Evolutionary conservation across 2,797 vertebrate genomes (phyloP).

Genomic region (Sitta carolinensis): DNA sequence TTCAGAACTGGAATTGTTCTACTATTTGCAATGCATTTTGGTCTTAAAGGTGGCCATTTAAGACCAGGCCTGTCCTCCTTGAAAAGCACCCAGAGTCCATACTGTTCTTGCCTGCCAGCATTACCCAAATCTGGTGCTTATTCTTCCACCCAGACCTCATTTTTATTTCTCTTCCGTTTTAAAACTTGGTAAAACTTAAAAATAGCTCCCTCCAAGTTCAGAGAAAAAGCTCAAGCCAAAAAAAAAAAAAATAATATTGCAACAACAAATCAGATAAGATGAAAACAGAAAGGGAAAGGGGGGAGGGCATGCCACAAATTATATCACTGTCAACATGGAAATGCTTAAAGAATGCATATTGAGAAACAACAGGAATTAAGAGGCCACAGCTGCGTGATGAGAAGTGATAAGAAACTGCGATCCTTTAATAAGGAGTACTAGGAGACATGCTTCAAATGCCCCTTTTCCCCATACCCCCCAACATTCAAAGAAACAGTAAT

Average conservation of each 20-base stretch:
- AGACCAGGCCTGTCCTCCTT: neutral
- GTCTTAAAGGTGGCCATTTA: neutral
- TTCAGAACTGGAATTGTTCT: neutral
- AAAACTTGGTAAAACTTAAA: constrained; percentile 58
- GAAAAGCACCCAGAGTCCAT: neutral
- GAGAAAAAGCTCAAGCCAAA: constrained; percentile 42
- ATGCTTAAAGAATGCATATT: constrained; percentile 70
- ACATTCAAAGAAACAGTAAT: constrained; percentile 19
- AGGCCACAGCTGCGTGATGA: constrained; percentile 59
- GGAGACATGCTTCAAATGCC: neutral
- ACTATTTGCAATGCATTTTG: neutral
- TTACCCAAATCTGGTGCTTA: constrained; percentile 11
- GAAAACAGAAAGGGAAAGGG: constrained; percentile 56
- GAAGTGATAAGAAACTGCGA: constrained; percentile 48
- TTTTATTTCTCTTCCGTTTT: constrained; percentile 36
- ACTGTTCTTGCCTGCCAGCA: neutral
- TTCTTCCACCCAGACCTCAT: constrained; percentile 30
- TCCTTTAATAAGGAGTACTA: constrained; percentile 37
- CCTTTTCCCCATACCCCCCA: constrained; percentile 6
- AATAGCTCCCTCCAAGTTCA: constrained; percentile 64
- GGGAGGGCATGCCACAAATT: constrained; percentile 64
- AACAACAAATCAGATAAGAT: constrained; percentile 66
- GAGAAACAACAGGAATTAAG: constrained; percentile 73
- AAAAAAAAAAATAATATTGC: constrained; percentile 27
- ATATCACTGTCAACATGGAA: constrained; percentile 63